Conservation (phyloP, 1,140 invertebrate species). For the Achatina immaculata region DNA sequence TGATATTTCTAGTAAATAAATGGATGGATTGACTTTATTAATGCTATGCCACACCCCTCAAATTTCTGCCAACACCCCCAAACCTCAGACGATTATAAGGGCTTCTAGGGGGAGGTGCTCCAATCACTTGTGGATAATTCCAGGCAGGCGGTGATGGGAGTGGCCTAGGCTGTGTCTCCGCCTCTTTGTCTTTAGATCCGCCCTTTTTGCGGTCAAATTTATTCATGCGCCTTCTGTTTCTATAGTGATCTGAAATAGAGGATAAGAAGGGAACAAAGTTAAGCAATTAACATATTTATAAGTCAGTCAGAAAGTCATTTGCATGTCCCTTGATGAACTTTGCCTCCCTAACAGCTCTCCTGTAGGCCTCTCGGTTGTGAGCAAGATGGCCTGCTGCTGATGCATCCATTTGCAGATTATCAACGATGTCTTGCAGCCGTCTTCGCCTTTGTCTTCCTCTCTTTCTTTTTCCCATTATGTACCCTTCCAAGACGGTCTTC, state of each 20-base stretch:
- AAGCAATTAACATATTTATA: no score
- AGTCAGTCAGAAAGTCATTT: no score
- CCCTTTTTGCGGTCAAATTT: not conserved
- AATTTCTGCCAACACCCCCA: conserved; percentile 13
- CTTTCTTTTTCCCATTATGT: no score
- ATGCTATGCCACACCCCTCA: not conserved
- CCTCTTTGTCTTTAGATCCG: not conserved
- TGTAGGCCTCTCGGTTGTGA: no score
- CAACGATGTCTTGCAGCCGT: no score
- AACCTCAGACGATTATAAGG: conserved; percentile 26
- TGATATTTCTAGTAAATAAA: not conserved
- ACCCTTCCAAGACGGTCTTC: no score
- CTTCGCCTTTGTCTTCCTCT: no score
- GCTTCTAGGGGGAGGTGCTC: conserved; percentile 19
- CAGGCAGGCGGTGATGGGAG: conserved; percentile 14
- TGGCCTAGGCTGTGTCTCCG: conserved; percentile 11
- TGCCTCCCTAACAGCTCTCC: no score
- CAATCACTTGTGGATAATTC: conserved; percentile 10
- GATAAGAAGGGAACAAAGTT: not conserved
- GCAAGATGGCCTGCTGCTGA: no score
- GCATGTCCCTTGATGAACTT: no score
- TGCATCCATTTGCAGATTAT: no score
- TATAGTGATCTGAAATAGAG: conserved; percentile 22
- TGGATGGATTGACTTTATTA: not conserved
- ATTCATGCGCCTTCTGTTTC: not conserved